Evolutionary conservation across 2,888 invertebrate genomes (phyloP).

Genomic region (Hydriomena furcata): DNA sequence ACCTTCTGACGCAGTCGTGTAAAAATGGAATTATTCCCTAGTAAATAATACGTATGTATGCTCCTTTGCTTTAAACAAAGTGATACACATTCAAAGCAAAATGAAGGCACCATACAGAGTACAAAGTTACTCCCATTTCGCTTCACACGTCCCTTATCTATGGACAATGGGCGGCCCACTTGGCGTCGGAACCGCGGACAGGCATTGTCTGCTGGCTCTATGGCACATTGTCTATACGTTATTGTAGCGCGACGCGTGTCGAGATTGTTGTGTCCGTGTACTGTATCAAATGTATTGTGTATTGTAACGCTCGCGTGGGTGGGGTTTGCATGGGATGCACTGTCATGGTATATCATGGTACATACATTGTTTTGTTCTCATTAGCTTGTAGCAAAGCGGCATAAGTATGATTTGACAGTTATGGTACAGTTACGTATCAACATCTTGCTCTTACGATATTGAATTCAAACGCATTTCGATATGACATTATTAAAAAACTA

Average conservation of each 20-base stretch:
- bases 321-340: slow-evolving; percentile 21
- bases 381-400: not conserved
- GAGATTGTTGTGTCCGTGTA: slow-evolving; percentile 17
- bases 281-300: slow-evolving; percentile 24
- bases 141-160: slow-evolving; percentile 45
- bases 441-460: too few relatives aligned
- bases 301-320: slow-evolving; percentile 10
- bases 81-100: slow-evolving; percentile 7
- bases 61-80: not conserved
- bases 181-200: slow-evolving; percentile 44
- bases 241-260: slow-evolving; percentile 32
- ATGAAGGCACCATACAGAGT: slow-evolving; percentile 11
- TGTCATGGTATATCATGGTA: slow-evolving; percentile 5
- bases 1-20: too few relatives aligned
- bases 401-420: too few relatives aligned
- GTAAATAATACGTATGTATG: not conserved
- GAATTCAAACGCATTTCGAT: too few relatives aligned
- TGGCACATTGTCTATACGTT: slow-evolving; percentile 29
- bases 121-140: slow-evolving; percentile 24
- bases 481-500: too few relatives aligned
- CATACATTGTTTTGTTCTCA: slow-evolving; percentile 13
- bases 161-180: slow-evolving; percentile 36
- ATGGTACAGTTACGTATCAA: too few relatives aligned
- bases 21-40: not conserved
- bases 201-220: slow-evolving; percentile 39